Conservation (phyloP, 1,140 invertebrate genomes). For the Bombus sibiricus region DNA sequence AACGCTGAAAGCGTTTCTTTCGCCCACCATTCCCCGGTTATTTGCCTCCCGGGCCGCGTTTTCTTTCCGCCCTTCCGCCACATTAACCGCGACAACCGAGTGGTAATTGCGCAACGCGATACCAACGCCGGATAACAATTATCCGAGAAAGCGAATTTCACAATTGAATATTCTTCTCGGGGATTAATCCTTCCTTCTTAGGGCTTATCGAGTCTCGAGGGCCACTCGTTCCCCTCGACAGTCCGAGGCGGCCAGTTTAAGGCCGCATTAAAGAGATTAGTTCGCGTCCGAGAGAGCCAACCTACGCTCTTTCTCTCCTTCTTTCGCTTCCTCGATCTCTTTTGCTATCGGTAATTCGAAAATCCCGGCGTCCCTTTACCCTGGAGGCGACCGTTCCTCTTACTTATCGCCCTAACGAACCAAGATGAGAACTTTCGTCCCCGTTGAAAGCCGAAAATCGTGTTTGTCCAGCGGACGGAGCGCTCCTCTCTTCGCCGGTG, state of each 20-base stretch:
- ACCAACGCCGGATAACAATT: constrained; percentile 5
- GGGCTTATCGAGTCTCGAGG: constrained; percentile 16
- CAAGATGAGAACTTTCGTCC: background rate
- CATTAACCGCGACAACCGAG: background rate
- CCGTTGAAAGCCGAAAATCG: background rate
- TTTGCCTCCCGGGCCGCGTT: no score
- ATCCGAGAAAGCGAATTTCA: constrained; percentile 1
- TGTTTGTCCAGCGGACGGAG: background rate
- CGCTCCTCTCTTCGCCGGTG: no score
- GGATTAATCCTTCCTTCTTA: constrained; percentile 13
- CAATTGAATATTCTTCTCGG: constrained; percentile 23
- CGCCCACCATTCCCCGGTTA: background rate
- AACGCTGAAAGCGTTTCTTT: background rate
- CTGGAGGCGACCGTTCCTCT: background rate
- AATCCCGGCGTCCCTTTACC: constrained; percentile 1
- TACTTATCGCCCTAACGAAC: constrained; percentile 20
- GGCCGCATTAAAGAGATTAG: constrained; percentile 36
- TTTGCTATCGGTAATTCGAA: constrained; percentile 1
- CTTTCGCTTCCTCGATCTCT: background rate
- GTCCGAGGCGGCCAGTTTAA: constrained; percentile 17
- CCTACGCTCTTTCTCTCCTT: no score
- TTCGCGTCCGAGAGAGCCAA: background rate
- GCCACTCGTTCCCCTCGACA: background rate
- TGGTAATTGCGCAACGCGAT: constrained; percentile 1
- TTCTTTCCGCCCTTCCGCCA: background rate